Base-by-base conservation (phyloP, 2,113 vertebrate species). In the Poecile atricapillus region DNA sequence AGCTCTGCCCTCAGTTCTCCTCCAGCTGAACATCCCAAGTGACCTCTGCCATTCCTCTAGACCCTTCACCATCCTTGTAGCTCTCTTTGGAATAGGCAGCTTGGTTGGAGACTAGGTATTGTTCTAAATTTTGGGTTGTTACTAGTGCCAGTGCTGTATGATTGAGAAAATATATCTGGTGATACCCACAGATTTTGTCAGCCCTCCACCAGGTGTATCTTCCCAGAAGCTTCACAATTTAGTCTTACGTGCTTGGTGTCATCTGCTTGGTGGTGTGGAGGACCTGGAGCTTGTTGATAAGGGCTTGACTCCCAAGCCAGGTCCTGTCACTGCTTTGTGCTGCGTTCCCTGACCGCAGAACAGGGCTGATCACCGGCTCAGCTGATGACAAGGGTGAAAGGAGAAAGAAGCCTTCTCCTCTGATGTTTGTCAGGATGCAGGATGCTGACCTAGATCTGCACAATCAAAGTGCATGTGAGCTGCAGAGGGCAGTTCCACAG, bases 371-470 rank as follows among this genome's bases (percentile, higher is more conserved):
- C 55, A 92, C 71, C 50, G 63, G 85, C 80, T 50, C 9, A 1
- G 53, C 60, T 10, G 56, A n/a, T 94, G 83, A 64, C 5, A 62
- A 89, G 83, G 85, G 83, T 82, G 93, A 89, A 60, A 62, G 73
- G 74, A 89, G 77, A 56, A 84, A 64, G 76, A 71, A 89, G 28
- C 82, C 11, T 87, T 87, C 69, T 84, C 65, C 6, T 76, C 6
- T 68, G 87, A 89, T 33, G 7, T 84, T 82, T 94, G 91, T 93
- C 91, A 95, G 83, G 71, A 30, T 60, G 77, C 31, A 12, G 77
- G 89, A 46, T 76, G 94, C 86, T 97, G 96, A 96, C 96, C 94
- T 82, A 95, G 83, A 96, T 96, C 86, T 87, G 73, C 39, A 25
- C 86, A 16, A 55, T 81, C 90, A 20, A 52, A 77, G 46, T 77